These are phyloP conservation scores for Ennomos fuscantarius DNA, from an alignment of 2,888 invertebrate genomes.

Conservation along the genomic window DNA sequence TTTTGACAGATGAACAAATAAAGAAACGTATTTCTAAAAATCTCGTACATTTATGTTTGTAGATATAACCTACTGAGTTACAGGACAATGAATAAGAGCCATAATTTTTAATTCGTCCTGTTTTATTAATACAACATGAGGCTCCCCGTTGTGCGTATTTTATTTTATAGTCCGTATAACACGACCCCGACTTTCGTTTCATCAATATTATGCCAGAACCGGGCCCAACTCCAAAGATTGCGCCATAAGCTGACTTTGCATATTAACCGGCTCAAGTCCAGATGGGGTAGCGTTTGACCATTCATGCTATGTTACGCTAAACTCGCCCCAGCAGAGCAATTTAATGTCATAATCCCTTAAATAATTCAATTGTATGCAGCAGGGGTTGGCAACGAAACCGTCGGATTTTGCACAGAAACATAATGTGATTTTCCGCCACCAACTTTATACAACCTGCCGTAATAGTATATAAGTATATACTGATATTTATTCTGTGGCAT, in stretches of 20 bases:
- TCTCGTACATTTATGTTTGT: too few relatives aligned
- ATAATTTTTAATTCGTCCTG: too few relatives aligned
- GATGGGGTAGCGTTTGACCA: constrained; percentile 38
- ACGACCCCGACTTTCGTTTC: constrained; percentile 15
- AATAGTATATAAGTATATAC: not conserved
- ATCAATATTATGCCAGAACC: constrained; percentile 26
- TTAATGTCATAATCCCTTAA: constrained; percentile 61
- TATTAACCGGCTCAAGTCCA: constrained; percentile 30
- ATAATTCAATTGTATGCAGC: constrained; percentile 63
- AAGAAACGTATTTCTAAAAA: too few relatives aligned
- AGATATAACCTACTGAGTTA: too few relatives aligned
- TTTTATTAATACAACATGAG: too few relatives aligned
- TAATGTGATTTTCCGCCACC: constrained; percentile 40
- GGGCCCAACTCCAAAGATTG: constrained; percentile 25
- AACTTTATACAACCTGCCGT: constrained; percentile 25
- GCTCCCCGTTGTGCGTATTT: not conserved
- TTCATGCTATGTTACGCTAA: constrained; percentile 48
- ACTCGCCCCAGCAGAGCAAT: constrained; percentile 52
- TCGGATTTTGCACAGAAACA: constrained; percentile 50
- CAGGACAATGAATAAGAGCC: too few relatives aligned
- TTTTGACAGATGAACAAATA: too few relatives aligned
- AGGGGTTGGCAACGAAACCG: constrained; percentile 49
- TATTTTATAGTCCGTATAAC: not conserved
- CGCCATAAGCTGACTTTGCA: constrained; percentile 29
- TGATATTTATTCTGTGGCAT: too few relatives aligned